Percentiles rank a stretch among this genome's conserved stretches.
Evolutionary conservation across 2,888 invertebrate genomes (phyloP).

Genomic region (Diarsia rubi): DNA sequence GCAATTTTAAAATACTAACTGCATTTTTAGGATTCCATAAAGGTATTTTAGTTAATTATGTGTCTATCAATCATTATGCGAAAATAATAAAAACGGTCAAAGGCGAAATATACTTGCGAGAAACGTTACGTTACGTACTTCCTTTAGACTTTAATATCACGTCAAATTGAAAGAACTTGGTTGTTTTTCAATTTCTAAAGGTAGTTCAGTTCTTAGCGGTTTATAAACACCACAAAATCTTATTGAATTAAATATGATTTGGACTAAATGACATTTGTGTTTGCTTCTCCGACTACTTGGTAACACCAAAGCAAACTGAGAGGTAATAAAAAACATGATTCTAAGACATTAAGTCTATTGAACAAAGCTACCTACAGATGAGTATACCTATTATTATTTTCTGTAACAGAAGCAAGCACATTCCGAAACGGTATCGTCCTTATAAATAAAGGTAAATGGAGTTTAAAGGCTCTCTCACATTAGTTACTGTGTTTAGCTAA

Average conservation of each 20-base stretch:
- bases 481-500: neutral
- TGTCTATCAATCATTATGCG: neutral
- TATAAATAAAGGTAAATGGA: constrained; percentile 39
- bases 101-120: too few relatives aligned
- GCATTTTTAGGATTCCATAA: neutral
- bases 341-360: neutral
- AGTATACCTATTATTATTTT: constrained; percentile 33
- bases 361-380: neutral
- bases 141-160: too few relatives aligned
- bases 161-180: too few relatives aligned
- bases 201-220: too few relatives aligned
- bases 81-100: too few relatives aligned
- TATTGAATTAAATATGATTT: neutral
- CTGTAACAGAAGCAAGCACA: constrained; percentile 31
- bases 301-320: neutral
- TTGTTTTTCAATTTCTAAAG: neutral
- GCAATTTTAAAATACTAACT: constrained; percentile 31
- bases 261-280: neutral
- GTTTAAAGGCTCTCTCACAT: constrained; percentile 21
- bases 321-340: too few relatives aligned
- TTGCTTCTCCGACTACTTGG: neutral
- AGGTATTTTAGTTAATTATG: constrained; percentile 23
- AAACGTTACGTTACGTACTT: too few relatives aligned
- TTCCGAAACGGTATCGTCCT: constrained; percentile 41
- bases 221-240: neutral